Conservation (phyloP, 2,888 invertebrate genomes). For the Buathra laborator region DNA sequence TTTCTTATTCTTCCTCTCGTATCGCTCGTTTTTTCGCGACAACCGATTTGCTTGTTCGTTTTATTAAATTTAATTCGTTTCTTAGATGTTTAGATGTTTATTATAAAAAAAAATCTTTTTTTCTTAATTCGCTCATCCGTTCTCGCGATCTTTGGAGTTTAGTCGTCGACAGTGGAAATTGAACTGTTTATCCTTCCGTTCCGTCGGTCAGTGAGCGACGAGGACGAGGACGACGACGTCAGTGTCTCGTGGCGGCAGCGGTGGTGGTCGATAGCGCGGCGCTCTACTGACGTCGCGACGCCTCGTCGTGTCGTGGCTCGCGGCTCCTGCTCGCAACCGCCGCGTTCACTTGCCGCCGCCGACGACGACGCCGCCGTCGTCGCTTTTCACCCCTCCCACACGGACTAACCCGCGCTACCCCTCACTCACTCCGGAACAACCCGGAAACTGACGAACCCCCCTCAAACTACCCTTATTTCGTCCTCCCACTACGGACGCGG, state of each 20-base stretch:
- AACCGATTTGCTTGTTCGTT: background rate
- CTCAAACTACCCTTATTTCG: constrained; percentile 82
- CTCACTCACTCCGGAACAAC: constrained; percentile 82
- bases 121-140: background rate
- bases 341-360: constrained; percentile 61
- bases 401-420: constrained; percentile 71
- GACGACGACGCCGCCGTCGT: constrained; percentile 65
- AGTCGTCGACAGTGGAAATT: constrained; percentile 9
- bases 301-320: constrained; percentile 86
- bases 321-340: constrained; percentile 81
- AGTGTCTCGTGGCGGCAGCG: constrained; percentile 77
- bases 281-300: constrained; percentile 85
- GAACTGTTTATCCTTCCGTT: constrained; percentile 44
- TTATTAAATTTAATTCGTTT: background rate
- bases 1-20: constrained; percentile 11
- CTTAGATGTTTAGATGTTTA: background rate
- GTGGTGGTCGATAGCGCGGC: constrained; percentile 84
- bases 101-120: constrained; percentile 8
- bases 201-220: constrained; percentile 65
- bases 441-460: constrained; percentile 83
- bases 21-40: background rate
- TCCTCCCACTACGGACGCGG: constrained; percentile 36
- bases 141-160: background rate
- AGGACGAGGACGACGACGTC: constrained; percentile 64
- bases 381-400: constrained; percentile 76